These are phyloP conservation scores for Bagarius yarrelli DNA, from an alignment of 2,113 vertebrate genomes.

Conservation along the genomic window DNA sequence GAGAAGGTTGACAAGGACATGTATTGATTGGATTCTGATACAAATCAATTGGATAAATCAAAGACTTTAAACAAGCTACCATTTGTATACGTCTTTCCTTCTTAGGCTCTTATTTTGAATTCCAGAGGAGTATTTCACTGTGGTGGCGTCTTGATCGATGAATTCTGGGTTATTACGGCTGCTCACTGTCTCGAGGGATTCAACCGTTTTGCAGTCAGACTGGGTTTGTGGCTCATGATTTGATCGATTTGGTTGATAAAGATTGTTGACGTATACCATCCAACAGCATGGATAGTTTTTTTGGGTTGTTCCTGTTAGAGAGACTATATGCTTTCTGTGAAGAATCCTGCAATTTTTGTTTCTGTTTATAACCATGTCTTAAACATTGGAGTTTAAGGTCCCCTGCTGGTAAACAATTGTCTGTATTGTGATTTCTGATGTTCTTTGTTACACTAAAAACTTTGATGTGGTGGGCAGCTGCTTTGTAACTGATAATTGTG, in stretches of 20 bases:
- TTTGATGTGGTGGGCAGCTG: no score
- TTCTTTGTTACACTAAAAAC: no score
- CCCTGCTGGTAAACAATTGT: no score
- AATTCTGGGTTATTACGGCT: constrained; percentile 88
- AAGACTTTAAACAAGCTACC: not conserved
- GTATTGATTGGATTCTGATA: not conserved
- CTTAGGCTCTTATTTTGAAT: constrained; percentile 77
- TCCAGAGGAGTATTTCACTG: constrained; percentile 75
- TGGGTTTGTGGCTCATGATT: constrained; percentile 70
- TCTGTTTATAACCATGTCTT: not conserved
- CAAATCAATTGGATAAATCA: not conserved
- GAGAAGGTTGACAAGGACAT: not conserved
- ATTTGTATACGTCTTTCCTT: constrained; percentile 37
- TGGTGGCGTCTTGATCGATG: constrained; percentile 85
- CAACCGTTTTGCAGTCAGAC: constrained; percentile 72
- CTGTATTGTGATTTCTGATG: no score
- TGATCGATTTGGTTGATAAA: not conserved
- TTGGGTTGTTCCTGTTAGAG: not conserved
- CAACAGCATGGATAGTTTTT: not conserved
- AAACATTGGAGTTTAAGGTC: no score
- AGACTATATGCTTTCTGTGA: not conserved
- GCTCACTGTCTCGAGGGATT: constrained; percentile 81
- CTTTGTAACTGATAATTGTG: not conserved
- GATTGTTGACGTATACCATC: not conserved
- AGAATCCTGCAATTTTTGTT: not conserved